Percentiles rank a stretch among this genome's conserved stretches.
phyloP scores from a whole-genome alignment of 2,797 vertebrate genomes.

The Megalops cyprinoides region DNA sequence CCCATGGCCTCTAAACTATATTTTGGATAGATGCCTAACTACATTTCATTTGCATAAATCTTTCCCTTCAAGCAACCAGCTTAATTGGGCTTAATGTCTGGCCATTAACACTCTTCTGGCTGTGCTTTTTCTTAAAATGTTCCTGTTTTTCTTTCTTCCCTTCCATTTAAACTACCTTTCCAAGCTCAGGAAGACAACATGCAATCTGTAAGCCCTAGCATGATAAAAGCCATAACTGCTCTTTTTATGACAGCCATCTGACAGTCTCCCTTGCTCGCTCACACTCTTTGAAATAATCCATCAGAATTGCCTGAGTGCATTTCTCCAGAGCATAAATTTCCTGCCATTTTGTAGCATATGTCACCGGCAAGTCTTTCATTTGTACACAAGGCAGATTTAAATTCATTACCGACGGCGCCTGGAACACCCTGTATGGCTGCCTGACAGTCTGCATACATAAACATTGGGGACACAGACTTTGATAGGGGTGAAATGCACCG shows the following conservation, averaged over 20 bases:
- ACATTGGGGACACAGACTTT: slow-evolving; percentile 52
- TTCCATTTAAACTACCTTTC: slow-evolving; percentile 55
- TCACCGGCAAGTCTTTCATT: slow-evolving; percentile 45
- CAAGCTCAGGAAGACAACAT: slow-evolving; percentile 46
- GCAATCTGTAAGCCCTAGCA: slow-evolving; percentile 57
- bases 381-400: slow-evolving; percentile 57
- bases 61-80: slow-evolving; percentile 50
- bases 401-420: slow-evolving; percentile 59
- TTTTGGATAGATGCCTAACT: slow-evolving; percentile 49
- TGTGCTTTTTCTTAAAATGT: slow-evolving; percentile 47
- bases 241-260: slow-evolving; percentile 59
- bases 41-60: slow-evolving; percentile 56
- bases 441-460: slow-evolving; percentile 68
- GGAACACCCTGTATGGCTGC: slow-evolving; percentile 55
- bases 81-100: slow-evolving; percentile 59
- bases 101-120: slow-evolving; percentile 54
- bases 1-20: slow-evolving; percentile 22
- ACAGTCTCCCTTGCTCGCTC: slow-evolving; percentile 48
- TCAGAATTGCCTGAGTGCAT: slow-evolving; percentile 52
- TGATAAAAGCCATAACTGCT: slow-evolving; percentile 59
- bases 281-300: slow-evolving; percentile 60
- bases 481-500: slow-evolving; percentile 58
- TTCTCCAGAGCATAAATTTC: slow-evolving; percentile 62
- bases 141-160: slow-evolving; percentile 50
- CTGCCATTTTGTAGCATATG: slow-evolving; percentile 44